phyloP scores from a whole-genome alignment of 2,888 invertebrate species.

The Synanthedon tipuliformis region DNA sequence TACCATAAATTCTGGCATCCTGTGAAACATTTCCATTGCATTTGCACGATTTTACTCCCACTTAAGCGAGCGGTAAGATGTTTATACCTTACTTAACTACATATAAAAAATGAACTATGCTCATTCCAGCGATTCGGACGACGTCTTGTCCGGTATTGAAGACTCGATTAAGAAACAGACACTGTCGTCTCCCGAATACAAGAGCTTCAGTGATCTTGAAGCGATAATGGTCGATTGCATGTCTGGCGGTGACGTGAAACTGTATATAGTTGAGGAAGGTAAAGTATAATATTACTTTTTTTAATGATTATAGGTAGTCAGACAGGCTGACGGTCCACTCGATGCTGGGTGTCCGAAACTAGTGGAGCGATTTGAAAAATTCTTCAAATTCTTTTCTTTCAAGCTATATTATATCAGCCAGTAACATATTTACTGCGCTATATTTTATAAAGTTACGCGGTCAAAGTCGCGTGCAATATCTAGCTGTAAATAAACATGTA shows the following conservation, averaged over 20 bases:
- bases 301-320: neutral
- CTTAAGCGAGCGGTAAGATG: constrained; percentile 13
- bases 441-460: no score
- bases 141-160: constrained; percentile 34
- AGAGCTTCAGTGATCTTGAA: constrained; percentile 37
- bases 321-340: neutral
- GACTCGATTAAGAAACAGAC: constrained; percentile 28
- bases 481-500: no score
- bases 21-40: no score
- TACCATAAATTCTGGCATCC: no score
- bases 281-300: neutral
- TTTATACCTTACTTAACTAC: no score
- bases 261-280: constrained; percentile 50
- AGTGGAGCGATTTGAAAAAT: no score
- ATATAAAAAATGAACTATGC: neutral
- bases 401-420: no score
- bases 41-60: neutral
- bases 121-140: constrained; percentile 33
- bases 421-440: no score
- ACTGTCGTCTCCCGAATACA: constrained; percentile 48
- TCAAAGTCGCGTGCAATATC: no score
- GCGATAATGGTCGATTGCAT: constrained; percentile 48
- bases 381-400: no score
- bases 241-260: constrained; percentile 43
- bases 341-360: no score